Percentiles rank a stretch among this genome's conserved stretches.
Conservation (phyloP, 2,113 vertebrate genomes). For the Silurus asotus region DNA sequence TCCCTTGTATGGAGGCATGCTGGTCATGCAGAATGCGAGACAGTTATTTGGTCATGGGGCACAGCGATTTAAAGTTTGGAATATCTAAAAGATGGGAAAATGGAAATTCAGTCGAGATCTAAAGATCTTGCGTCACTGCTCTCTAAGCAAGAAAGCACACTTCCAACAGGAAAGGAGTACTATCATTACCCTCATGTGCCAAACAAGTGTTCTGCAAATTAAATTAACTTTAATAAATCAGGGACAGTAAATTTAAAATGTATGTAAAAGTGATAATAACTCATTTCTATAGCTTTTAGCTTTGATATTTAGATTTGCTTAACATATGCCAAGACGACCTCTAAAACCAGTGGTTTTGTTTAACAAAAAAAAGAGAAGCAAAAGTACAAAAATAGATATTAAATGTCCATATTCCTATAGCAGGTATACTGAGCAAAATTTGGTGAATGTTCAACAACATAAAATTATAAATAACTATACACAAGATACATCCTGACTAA, state of each 20-base stretch:
- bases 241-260: neutral
- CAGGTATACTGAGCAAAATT: neutral
- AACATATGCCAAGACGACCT: too few species aligned
- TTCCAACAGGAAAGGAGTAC: neutral
- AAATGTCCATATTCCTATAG: neutral
- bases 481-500: neutral
- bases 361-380: too few species aligned
- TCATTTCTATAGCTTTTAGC: neutral
- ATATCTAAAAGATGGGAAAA: neutral
- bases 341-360: neutral
- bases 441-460: neutral
- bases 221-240: slow-evolving; percentile 66
- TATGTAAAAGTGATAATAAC: neutral
- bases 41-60: slow-evolving; percentile 34
- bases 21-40: slow-evolving; percentile 42
- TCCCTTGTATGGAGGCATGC: slow-evolving; percentile 11
- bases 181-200: neutral
- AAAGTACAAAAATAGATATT: neutral
- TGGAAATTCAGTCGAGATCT: neutral
- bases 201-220: slow-evolving; percentile 55
- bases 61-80: slow-evolving; percentile 1
- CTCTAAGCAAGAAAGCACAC: neutral
- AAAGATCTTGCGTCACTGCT: neutral
- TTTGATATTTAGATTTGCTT: neutral
- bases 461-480: neutral